Evolutionary conservation across 2,797 vertebrate genomes (phyloP), one percentile per base, ranked within the genome.

Genomic region (Varecia variegata): DNA sequence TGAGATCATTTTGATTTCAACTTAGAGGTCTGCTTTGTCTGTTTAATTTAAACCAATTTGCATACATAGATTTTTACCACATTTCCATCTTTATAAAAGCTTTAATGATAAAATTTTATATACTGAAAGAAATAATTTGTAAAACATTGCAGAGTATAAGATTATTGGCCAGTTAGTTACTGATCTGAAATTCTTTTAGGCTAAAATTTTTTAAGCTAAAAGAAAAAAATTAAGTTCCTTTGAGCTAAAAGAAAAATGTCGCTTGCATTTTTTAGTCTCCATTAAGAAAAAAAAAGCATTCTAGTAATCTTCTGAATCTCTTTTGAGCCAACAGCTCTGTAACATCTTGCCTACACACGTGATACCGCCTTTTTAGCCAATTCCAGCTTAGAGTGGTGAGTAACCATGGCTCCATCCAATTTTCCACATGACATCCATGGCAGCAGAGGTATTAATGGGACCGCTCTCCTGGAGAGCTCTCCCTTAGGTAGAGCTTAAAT

Each of bases 371-470:
- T 94, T 70, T 84, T 54, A 65, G 71, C 83, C 60, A 88, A 68
- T 97, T 93, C 84, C 89, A 90, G 0, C 45, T 54, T 21, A 65
- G 80, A 94, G 50, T 81, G n/a, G 58, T 84, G 67, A 70, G 96
- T 96, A 91, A 87, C 95, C 81, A 93, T 90, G 91, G 71, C 54
- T 94, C 76, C 94, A 92, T 95, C 89, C 77, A 65, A 27, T 97
- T 94, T 93, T 92, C 83, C 86, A 93, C 90, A 73, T 86, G 74
- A 96, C 70, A 67, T 88, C 65, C 87, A 54, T 67, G 85, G 54
- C 91, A 32, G 38, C 38, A 93, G 92, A 83, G 73, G 9, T 71
- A 79, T 93, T 88, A 47, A 67, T 17, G 54, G 58, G 47, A n/a
- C 25, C 35, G 40, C 23, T 86, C 47, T 96, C 71, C 71, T 71